Percentiles rank a stretch among this genome's conserved stretches.
These are phyloP conservation scores for Neopipo cinnamomea DNA, from an alignment of 2,113 vertebrate genomes.

Conservation along the genomic window DNA sequence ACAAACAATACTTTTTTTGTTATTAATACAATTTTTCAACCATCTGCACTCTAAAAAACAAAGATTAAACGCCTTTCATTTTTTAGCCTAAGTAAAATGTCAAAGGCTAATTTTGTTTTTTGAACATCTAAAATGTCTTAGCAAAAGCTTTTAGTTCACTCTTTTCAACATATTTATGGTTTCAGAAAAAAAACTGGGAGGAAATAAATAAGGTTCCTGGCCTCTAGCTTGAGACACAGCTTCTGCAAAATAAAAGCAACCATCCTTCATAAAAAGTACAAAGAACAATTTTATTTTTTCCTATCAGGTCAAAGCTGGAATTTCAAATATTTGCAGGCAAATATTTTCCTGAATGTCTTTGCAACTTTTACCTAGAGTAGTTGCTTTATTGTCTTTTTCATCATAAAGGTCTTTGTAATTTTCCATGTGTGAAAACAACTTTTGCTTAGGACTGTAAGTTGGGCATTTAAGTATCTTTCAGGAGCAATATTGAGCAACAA, in stretches of 20 bases:
- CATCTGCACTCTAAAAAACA: not conserved
- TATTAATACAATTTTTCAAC: slow-evolving; percentile 42
- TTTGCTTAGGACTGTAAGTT: not conserved
- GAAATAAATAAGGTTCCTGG: not conserved
- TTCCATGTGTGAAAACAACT: not conserved
- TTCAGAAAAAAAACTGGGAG: not conserved
- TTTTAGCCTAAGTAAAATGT: slow-evolving; percentile 25
- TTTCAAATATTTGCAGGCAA: not conserved
- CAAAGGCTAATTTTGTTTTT: slow-evolving; percentile 46
- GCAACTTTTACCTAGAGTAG: not conserved
- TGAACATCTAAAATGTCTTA: not conserved
- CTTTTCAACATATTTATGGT: not conserved
- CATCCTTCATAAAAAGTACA: not conserved
- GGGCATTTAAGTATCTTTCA: not conserved
- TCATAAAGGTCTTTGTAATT: not conserved
- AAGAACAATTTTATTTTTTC: not conserved
- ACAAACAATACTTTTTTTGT: slow-evolving; percentile 1
- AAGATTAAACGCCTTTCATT: not conserved
- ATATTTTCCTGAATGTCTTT: not conserved
- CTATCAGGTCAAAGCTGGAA: not conserved
- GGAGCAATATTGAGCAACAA: not conserved
- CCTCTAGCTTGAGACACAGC: not conserved
- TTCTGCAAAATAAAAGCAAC: slow-evolving; percentile 3
- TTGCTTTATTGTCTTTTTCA: not conserved
- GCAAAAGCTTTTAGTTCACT: not conserved